phyloP scores from a whole-genome alignment of 2,888 invertebrate genomes.

The Mythimna vitellina region DNA sequence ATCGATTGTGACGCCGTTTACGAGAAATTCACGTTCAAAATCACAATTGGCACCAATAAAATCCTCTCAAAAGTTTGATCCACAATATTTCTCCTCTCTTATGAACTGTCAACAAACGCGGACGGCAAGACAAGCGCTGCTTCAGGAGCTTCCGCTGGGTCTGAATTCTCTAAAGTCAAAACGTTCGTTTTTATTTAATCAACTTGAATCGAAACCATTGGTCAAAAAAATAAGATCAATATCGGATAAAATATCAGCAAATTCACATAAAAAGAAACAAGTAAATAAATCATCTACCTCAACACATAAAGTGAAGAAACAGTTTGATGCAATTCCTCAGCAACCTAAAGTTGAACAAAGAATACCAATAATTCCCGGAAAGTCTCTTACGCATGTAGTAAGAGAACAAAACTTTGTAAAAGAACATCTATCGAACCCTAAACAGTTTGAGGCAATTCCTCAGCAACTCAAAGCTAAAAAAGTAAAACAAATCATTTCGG shows the following conservation, averaged over 20 bases:
- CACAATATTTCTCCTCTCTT: slow-evolving; percentile 20
- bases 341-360: not conserved
- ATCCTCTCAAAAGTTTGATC: not conserved
- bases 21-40: slow-evolving; percentile 5
- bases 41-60: not conserved
- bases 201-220: slow-evolving; percentile 11
- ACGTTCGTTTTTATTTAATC: slow-evolving; percentile 1
- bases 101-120: not conserved
- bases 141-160: not conserved
- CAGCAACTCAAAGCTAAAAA: not conserved
- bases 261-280: slow-evolving; percentile 10
- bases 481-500: slow-evolving; percentile 6
- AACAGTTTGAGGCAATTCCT: not conserved
- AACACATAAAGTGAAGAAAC: not conserved
- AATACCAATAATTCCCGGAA: slow-evolving; percentile 10
- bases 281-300: not conserved
- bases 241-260: slow-evolving; percentile 2
- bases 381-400: too few species aligned
- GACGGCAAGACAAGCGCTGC: not conserved
- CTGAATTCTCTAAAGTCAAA: not conserved
- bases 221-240: slow-evolving; percentile 11
- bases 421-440: not conserved
- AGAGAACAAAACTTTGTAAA: not conserved
- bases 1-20: slow-evolving; percentile 5
- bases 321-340: not conserved